Percentiles rank a stretch among this genome's conserved stretches.
Evolutionary conservation across 1,140 invertebrate genomes (phyloP).

Genomic region (Caenorhabditis latens): DNA sequence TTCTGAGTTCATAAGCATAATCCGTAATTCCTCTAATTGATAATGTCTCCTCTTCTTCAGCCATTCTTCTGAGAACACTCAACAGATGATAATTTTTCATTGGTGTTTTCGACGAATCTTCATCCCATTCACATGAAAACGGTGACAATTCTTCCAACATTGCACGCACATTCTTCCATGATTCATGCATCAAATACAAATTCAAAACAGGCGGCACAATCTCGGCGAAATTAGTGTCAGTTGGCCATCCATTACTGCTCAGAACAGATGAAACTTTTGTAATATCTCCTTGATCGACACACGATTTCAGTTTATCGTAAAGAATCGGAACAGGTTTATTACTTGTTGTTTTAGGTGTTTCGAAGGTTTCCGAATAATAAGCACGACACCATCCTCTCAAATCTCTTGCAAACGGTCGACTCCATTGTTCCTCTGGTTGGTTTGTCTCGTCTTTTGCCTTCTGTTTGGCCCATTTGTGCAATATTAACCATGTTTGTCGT

Average conservation of each 20-base stretch:
- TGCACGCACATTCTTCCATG: conserved; percentile 15
- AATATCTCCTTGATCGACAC: conserved; percentile 46
- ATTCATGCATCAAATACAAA: conserved; percentile 28
- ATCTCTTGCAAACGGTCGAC: background rate
- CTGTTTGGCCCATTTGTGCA: conserved; percentile 9
- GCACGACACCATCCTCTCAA: conserved; percentile 44
- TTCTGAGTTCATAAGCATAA: conserved; percentile 36
- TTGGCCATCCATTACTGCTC: conserved; percentile 30
- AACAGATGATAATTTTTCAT: conserved; percentile 41
- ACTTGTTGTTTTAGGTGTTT: background rate
- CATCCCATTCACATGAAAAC: background rate
- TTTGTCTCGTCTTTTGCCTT: background rate
- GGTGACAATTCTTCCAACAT: conserved; percentile 11
- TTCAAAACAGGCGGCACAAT: conserved; percentile 4
- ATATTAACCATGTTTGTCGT: conserved; percentile 26
- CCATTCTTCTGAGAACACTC: conserved; percentile 39
- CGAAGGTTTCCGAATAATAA: conserved; percentile 33
- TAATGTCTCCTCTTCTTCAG: conserved; percentile 5
- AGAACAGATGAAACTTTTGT: conserved; percentile 34
- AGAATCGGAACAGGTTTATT: background rate
- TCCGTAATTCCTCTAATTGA: conserved; percentile 30
- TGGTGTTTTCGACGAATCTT: conserved; percentile 5
- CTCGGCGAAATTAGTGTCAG: conserved; percentile 4
- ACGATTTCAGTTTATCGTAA: conserved; percentile 30
- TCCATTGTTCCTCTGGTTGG: conserved; percentile 6